These are phyloP conservation scores for Odontocerum albicorne DNA, from an alignment of 2,888 invertebrate species.

Conservation along the genomic window DNA sequence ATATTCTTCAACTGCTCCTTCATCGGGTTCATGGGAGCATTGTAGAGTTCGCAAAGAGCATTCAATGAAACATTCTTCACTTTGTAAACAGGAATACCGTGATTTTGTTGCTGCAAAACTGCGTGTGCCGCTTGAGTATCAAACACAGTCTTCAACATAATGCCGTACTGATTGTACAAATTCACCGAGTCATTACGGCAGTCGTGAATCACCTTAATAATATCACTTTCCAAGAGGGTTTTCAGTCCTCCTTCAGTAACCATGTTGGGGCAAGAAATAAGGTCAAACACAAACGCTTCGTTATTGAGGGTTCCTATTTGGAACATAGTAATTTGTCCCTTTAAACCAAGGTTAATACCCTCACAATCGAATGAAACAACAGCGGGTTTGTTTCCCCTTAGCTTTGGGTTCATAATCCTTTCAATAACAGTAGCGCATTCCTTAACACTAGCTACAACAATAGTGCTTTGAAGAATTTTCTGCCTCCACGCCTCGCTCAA, in stretches of 20 bases:
- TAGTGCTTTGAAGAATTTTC: conserved; percentile 78
- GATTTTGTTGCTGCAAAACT: conserved; percentile 86
- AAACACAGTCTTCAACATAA: conserved; percentile 81
- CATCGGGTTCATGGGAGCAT: conserved; percentile 85
- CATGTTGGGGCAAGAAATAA: conserved; percentile 81
- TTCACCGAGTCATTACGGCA: conserved; percentile 90
- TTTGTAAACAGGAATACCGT: conserved; percentile 89
- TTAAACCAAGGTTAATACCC: conserved; percentile 87
- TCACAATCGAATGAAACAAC: conserved; percentile 89
- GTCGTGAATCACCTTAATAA: conserved; percentile 90
- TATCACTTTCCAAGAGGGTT: conserved; percentile 76
- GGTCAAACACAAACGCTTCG: conserved; percentile 85
- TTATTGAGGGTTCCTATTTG: conserved; percentile 83
- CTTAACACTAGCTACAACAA: conserved; percentile 76
- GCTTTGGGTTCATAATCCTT: conserved; percentile 65
- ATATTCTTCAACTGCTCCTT: conserved; percentile 89
- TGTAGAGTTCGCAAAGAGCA: conserved; percentile 87
- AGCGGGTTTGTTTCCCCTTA: conserved; percentile 51
- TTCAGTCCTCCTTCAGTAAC: conserved; percentile 77
- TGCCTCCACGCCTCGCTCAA: conserved; percentile 79
- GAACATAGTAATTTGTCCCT: conserved; percentile 85
- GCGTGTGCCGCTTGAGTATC: conserved; percentile 94
- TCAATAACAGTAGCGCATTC: conserved; percentile 78
- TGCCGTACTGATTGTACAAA: conserved; percentile 82
- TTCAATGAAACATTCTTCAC: conserved; percentile 91